Percentiles rank a stretch among this genome's conserved stretches.
phyloP scores from a whole-genome alignment of 2,888 invertebrate genomes.

The Pasiphila rectangulata region DNA sequence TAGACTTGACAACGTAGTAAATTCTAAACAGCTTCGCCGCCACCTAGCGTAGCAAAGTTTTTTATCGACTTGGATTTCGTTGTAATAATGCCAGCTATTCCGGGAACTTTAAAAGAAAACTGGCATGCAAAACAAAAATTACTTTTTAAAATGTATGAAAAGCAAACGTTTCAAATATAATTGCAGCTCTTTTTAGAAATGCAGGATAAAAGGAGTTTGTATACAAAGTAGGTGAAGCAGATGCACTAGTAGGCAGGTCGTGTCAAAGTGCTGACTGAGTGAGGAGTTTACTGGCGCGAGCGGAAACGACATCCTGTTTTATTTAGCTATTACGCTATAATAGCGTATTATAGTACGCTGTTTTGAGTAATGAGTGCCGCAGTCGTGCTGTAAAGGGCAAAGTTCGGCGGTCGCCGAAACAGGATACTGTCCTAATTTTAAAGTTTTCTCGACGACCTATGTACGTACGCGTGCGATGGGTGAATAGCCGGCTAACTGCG shows the following conservation, averaged over 20 bases:
- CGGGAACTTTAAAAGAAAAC: no score
- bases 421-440: conserved; percentile 1
- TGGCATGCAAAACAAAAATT: no score
- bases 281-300: no score
- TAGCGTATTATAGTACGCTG: conserved; percentile 2
- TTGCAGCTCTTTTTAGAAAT: conserved; percentile 7
- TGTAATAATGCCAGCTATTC: background rate
- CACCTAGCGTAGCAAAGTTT: background rate
- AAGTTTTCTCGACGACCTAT: no score
- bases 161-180: background rate
- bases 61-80: background rate
- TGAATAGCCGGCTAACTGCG: no score
- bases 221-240: background rate
- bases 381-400: conserved; percentile 15
- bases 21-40: background rate
- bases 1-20: background rate
- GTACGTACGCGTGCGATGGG: no score
- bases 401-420: conserved; percentile 17
- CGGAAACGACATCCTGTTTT: no score
- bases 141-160: conserved; percentile 1
- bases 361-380: conserved; percentile 4
- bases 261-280: no score
- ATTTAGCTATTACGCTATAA: no score
- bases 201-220: background rate
- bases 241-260: no score